phyloP scores from a whole-genome alignment of 2,113 vertebrate species.

The Bufo gargarizans region DNA sequence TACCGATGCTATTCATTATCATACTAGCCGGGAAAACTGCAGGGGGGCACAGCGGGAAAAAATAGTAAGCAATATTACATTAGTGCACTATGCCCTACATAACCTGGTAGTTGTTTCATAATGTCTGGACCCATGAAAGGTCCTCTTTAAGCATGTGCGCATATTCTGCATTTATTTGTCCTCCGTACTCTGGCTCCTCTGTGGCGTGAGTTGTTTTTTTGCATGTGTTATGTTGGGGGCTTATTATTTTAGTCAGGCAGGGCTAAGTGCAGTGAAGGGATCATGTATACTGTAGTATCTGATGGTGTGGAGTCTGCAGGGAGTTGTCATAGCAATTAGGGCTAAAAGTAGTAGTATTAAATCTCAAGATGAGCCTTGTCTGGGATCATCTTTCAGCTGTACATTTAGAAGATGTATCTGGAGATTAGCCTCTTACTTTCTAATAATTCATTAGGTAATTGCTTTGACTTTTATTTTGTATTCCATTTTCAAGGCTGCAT shows the following conservation, averaged over 20 bases:
- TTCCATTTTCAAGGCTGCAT: constrained; percentile 81
- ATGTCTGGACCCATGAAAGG: no score
- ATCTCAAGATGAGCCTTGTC: not conserved
- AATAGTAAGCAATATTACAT: no score
- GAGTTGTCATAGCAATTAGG: constrained; percentile 36
- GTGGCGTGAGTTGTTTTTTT: not conserved
- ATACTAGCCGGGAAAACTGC: no score
- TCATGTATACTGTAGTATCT: not conserved
- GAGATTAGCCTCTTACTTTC: constrained; percentile 1
- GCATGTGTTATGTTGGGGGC: not conserved
- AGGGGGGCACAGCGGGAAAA: no score
- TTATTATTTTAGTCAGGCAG: not conserved
- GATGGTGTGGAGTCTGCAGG: constrained; percentile 22
- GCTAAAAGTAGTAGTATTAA: constrained; percentile 14
- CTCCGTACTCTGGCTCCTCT: not conserved
- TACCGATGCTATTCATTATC: no score
- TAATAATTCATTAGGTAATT: constrained; percentile 27
- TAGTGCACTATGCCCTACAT: no score
- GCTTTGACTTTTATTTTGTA: not conserved
- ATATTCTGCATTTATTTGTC: not conserved
- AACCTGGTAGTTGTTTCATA: no score
- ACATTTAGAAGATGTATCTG: not conserved
- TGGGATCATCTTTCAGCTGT: constrained; percentile 19
- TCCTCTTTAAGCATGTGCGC: not conserved
- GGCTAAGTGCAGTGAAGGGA: constrained; percentile 2